A percentile compares a stretch with the other conserved stretches of the same genome.
phyloP scores from a whole-genome alignment of 2,113 vertebrate species.

The Rhinoptilus africanus region DNA sequence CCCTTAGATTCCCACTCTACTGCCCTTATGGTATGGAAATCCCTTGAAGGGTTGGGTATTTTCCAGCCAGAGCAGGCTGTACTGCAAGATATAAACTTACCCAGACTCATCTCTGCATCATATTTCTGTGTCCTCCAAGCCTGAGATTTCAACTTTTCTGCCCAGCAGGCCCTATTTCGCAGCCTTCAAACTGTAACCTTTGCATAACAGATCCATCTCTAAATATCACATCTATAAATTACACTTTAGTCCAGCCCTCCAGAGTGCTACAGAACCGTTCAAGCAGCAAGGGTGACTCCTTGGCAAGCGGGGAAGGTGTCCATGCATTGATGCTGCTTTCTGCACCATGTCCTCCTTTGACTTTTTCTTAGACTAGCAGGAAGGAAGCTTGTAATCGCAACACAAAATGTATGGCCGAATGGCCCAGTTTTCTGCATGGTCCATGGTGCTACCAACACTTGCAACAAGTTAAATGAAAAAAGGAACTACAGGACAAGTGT shows the following conservation, averaged over 20 bases:
- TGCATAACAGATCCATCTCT: not conserved
- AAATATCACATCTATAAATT: not conserved
- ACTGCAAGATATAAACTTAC: not conserved
- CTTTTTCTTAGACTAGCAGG: not conserved
- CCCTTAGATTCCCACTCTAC: not conserved
- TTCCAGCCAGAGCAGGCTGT: not conserved
- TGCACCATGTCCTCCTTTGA: not conserved
- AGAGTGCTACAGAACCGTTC: not conserved
- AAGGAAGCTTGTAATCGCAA: not conserved
- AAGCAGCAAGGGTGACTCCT: not conserved
- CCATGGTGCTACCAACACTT: not conserved
- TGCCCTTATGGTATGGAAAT: not conserved
- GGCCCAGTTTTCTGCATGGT: not conserved
- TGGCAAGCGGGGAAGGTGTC: not conserved
- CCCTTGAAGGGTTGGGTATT: not conserved
- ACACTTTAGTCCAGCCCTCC: not conserved
- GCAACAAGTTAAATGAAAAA: not conserved
- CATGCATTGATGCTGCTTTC: not conserved
- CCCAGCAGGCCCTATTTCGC: not conserved
- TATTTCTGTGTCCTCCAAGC: not conserved
- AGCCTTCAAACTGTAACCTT: not conserved
- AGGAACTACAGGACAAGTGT: not conserved
- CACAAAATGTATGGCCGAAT: not conserved
- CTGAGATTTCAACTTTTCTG: not conserved
- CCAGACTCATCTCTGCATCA: not conserved